phyloP scores from a whole-genome alignment of 2,888 invertebrate genomes.

The Cyclophora albipunctata region DNA sequence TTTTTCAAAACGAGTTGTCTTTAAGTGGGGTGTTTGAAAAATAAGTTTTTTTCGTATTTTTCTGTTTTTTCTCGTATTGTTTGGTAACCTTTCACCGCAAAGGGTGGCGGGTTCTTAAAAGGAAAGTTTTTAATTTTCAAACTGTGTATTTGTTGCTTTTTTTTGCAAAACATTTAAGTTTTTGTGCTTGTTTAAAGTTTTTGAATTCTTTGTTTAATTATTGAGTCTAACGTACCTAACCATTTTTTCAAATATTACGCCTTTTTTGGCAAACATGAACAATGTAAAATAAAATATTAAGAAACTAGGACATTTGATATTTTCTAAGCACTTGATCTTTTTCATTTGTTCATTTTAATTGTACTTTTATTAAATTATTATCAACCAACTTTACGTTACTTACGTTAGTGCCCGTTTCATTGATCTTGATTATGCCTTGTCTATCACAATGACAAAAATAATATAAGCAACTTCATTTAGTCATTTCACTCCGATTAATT shows the following conservation, averaged over 20 bases:
- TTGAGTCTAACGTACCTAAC: not conserved
- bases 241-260: not conserved
- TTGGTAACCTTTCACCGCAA: constrained; percentile 33
- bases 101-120: constrained; percentile 43
- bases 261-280: too few species aligned
- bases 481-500: too few species aligned
- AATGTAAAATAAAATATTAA: too few species aligned
- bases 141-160: constrained; percentile 12
- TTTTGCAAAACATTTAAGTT: constrained; percentile 1
- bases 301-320: too few species aligned
- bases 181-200: not conserved
- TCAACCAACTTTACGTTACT: too few species aligned
- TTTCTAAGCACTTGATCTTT: too few species aligned
- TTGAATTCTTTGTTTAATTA: not conserved
- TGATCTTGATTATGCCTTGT: too few species aligned
- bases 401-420: too few species aligned
- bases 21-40: constrained; percentile 39
- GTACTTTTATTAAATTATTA: too few species aligned
- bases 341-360: too few species aligned
- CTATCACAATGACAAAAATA: too few species aligned
- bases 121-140: constrained; percentile 35
- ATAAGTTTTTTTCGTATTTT: constrained; percentile 34
- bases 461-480: too few species aligned
- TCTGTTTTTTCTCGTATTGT: constrained; percentile 26
- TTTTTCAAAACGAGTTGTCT: constrained; percentile 43